Evolutionary conservation across 2,113 vertebrate species (phyloP).

Genomic region (Actinemys pallida): DNA sequence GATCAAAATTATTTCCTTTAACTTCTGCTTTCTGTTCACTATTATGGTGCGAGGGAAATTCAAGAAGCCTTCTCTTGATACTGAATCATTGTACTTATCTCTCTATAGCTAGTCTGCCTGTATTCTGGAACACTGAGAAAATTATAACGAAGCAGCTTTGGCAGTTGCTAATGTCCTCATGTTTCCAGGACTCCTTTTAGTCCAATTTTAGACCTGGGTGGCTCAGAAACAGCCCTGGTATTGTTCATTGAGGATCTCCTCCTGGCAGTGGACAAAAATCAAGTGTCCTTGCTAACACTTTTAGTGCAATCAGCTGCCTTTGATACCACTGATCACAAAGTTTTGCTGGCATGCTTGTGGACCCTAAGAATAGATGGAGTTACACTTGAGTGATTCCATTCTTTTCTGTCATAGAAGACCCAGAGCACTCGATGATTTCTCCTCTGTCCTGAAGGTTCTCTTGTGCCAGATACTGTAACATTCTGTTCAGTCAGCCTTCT

Average conservation of each 20-base stretch:
- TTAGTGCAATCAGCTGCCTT: background rate
- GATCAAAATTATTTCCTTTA: background rate
- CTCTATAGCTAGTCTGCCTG: background rate
- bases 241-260: background rate
- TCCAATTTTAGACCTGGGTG: background rate
- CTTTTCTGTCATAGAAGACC: background rate
- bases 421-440: background rate
- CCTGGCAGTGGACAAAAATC: background rate
- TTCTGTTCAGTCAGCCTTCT: background rate
- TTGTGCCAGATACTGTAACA: background rate
- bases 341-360: background rate
- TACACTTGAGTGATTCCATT: background rate
- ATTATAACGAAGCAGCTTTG: background rate
- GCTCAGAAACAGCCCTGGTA: background rate
- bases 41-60: background rate
- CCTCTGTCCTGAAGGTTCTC: background rate
- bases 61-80: background rate
- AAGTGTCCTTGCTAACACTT: background rate
- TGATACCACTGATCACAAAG: background rate
- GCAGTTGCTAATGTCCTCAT: background rate
- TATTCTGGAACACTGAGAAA: background rate
- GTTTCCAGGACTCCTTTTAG: background rate
- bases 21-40: background rate
- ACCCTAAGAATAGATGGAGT: rapidly evolving
- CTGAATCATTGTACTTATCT: background rate